Evolutionary conservation across 2,888 invertebrate genomes (phyloP), one percentile per base, ranked within the genome.

Genomic region (Drosophila nr. perissopoda): DNA sequence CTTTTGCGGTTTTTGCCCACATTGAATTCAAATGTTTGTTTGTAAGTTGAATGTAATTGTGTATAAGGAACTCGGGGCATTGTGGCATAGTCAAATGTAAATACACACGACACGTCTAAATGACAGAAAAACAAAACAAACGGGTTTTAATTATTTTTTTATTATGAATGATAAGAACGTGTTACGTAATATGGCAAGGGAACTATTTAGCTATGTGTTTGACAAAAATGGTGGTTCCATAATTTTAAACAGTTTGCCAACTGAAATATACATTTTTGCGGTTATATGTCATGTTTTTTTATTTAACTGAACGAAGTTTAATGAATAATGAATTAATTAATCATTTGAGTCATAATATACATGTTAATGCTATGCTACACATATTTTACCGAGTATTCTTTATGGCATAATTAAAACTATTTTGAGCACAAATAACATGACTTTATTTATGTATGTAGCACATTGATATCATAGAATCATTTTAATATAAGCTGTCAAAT

Each of bases 61-160:
- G 13, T 38, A 40, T 27, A 21, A n/a, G 16, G 21, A 31, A 56
- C 56, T 57, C 10, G 54, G n/a, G 2, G 38, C 16, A 48, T 58
- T 34, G 33, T 69, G 69, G 33, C 29, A 45, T 27, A 57, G 56
- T 33, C 60, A 38, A 63, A 51, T 70, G 54, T 27, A 33, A 31
- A 60, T 27, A 52, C 21, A 60, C 18, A 29, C n/a, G 58, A 73
- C 70, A 73, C 73, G 73, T 73, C 40, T 69, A 48, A 58, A 54
- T 27, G 42, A 42, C n/a, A 40, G 34, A 7, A 33, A n/a, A 29
- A 25, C n/a, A 25, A 29, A 13, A 13, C 33, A 45, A 38, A 27
- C 56, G 29, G 29, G 27, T 54, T 63, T 18, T 13, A 49, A 29
- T 48, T 25, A 38, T 33, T 56, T 29, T 33, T 13, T 33, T 49